These are phyloP conservation scores for Anguilla anguilla DNA, from an alignment of 2,797 vertebrate genomes.

Conservation along the genomic window DNA sequence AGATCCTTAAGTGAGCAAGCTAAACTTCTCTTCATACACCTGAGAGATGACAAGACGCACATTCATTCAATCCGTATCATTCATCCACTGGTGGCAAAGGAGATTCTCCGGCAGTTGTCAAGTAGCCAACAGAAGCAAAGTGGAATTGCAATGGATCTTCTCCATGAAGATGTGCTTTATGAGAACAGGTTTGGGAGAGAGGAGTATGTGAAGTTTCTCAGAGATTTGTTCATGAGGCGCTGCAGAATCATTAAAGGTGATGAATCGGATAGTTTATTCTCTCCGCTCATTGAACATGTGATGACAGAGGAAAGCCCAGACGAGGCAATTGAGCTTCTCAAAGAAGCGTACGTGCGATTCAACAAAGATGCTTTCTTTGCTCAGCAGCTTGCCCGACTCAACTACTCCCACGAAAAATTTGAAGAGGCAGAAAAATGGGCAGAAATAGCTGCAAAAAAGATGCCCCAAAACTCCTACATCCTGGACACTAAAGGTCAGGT, in stretches of 20 bases:
- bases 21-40: constrained; percentile 67
- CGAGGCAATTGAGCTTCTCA: constrained; percentile 67
- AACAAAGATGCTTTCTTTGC: constrained; percentile 66
- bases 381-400: constrained; percentile 71
- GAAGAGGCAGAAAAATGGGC: constrained; percentile 63
- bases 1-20: constrained; percentile 61
- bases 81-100: constrained; percentile 64
- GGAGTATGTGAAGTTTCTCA: constrained; percentile 62
- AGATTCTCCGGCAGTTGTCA: constrained; percentile 69
- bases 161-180: constrained; percentile 62
- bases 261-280: constrained; percentile 64
- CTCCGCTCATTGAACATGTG: constrained; percentile 69
- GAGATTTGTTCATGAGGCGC: constrained; percentile 67
- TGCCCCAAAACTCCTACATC: constrained; percentile 62
- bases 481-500: constrained; percentile 73
- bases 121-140: constrained; percentile 51
- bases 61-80: constrained; percentile 65
- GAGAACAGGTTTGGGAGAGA: constrained; percentile 64
- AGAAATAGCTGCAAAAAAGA: constrained; percentile 52
- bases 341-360: constrained; percentile 61
- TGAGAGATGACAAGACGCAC: constrained; percentile 55
- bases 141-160: constrained; percentile 62
- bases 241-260: constrained; percentile 69
- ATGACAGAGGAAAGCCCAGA: constrained; percentile 51
- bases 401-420: constrained; percentile 65